Base-by-base conservation (phyloP, 2,888 invertebrate species). In the Cataglyphis altisquamis region DNA sequence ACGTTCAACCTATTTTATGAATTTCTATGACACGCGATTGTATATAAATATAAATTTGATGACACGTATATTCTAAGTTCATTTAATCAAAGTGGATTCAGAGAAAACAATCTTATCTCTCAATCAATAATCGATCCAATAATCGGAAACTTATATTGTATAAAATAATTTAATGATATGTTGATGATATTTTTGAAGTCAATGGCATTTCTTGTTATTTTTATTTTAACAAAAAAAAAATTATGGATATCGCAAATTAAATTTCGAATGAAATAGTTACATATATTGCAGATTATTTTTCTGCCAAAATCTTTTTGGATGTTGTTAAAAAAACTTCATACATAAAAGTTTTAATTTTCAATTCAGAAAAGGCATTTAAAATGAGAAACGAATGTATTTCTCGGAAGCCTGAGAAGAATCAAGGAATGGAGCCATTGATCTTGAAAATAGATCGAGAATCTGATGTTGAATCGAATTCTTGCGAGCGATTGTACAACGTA, bases 351-450 rank as follows among this genome's bases (percentile, higher is more conserved):
- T 21, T 2, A 36, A 48, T 63, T 64, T 64, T 25, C 25, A 25
- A 39, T 52, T 36, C 3, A 4, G 39, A 39, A 52, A 60, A 66
- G 39, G 1, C 6, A 36, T 32, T 10, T 1, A 6, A 15, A 55
- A 25, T 25, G 39, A 8, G 1, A 25, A 0, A 10, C 6, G 10
- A 32, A 73, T 3, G 5, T 63, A 18, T 15, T 18, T 29, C 10
- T 52, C 45, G 36, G 12, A 8, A 1, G 9, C 8, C 10, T 29
- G 41, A 41, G 39, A 18, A 21, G 15, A 63, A 6, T 84, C 72
- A 70, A 78, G 84, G 64, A 90, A 88, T 52, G 86, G 62, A 84
- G 87, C 77, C 82, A 72, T 36, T 87, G 90, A 88, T 88, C 90
- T 88, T 90, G 90, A 88, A 85, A 85, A 70, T 70, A 74, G 74